Conservation (phyloP, 2,797 vertebrate genomes). For the Pteronotus mesoamericanus region DNA sequence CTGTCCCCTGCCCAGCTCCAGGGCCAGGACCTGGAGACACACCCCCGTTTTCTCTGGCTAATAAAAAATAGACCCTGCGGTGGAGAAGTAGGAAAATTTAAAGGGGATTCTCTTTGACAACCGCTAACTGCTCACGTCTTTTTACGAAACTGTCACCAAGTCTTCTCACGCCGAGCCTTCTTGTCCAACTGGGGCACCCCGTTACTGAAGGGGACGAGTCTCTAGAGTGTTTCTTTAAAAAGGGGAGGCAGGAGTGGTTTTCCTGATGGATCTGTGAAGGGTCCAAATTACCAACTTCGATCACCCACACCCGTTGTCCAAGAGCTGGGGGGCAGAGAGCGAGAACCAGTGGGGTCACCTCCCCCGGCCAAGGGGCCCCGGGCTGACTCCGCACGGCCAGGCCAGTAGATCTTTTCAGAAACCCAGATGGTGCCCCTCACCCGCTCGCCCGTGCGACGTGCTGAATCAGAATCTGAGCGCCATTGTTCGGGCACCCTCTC, state of each 20-base stretch:
- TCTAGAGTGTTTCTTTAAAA: background rate
- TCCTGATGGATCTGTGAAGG: background rate
- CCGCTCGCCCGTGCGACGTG: background rate
- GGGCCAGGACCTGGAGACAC: background rate
- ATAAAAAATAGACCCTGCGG: too few relatives aligned
- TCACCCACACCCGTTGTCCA: background rate
- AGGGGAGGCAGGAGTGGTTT: background rate
- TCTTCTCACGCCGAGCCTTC: background rate
- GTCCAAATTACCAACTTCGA: background rate
- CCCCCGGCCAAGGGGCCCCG: background rate
- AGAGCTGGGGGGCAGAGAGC: rapidly evolving
- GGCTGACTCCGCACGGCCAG: background rate
- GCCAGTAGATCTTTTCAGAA: background rate
- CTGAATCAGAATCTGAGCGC: background rate
- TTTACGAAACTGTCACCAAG: background rate
- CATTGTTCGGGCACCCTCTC: background rate
- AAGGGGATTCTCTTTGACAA: background rate
- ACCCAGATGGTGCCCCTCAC: background rate
- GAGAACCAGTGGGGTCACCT: rapidly evolving
- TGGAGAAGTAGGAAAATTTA: background rate
- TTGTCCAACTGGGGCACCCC: background rate
- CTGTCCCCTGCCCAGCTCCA: background rate
- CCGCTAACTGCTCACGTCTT: background rate
- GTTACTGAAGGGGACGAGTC: background rate
- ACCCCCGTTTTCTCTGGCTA: background rate